Percentiles rank a stretch among this genome's conserved stretches.
These are phyloP conservation scores for Drosophila yooni DNA, from an alignment of 2,888 invertebrate genomes.

Conservation along the genomic window DNA sequence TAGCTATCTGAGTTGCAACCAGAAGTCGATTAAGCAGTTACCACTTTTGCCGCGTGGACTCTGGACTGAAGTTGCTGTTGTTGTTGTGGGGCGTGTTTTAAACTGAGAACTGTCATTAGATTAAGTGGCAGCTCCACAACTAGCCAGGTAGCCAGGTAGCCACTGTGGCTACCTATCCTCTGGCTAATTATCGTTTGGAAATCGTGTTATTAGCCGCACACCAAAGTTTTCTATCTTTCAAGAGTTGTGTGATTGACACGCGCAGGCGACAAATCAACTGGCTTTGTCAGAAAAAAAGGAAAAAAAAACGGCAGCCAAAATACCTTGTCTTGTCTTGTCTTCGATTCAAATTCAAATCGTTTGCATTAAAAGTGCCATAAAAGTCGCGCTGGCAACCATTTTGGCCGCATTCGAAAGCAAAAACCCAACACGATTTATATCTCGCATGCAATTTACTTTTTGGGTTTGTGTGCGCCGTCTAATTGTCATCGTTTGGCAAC, in stretches of 20 bases:
- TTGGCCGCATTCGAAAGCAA: constrained; percentile 57
- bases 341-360: constrained; percentile 77
- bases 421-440: constrained; percentile 52
- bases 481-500: constrained; percentile 37
- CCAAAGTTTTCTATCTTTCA: constrained; percentile 18
- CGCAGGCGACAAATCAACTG: constrained; percentile 78
- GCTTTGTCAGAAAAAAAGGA: not conserved
- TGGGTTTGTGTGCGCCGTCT: constrained; percentile 41
- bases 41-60: constrained; percentile 30
- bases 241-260: constrained; percentile 67
- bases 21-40: constrained; percentile 79
- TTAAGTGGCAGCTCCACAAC: constrained; percentile 69
- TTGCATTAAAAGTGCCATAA: constrained; percentile 73
- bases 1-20: constrained; percentile 61
- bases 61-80: constrained; percentile 14
- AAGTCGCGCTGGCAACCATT: constrained; percentile 52
- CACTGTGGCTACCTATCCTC: constrained; percentile 37
- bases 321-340: constrained; percentile 39
- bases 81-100: constrained; percentile 53
- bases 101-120: constrained; percentile 76
- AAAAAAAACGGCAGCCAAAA: constrained; percentile 30
- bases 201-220: constrained; percentile 70
- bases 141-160: not conserved
- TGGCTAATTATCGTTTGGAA: constrained; percentile 76
- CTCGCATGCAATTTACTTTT: constrained; percentile 71